Conservation (phyloP, 2,888 invertebrate species). For the Blera fallax region DNA sequence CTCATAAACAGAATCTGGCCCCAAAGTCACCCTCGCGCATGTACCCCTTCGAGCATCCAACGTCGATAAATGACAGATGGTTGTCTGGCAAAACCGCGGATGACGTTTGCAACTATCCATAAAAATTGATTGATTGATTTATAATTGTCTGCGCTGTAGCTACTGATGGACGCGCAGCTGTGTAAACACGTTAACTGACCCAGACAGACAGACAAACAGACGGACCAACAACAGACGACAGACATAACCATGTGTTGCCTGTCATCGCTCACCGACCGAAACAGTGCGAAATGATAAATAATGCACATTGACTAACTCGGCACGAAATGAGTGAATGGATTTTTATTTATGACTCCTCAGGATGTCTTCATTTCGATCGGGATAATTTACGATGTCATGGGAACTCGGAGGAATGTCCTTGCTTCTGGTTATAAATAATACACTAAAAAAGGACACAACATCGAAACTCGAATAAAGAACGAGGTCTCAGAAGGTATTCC, state of each 20-base stretch:
- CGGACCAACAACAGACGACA: constrained; percentile 15
- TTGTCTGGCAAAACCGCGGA: constrained; percentile 51
- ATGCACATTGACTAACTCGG: constrained; percentile 56
- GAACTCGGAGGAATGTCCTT: constrained; percentile 55
- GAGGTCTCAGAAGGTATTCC: not conserved
- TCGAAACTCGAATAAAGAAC: constrained; percentile 11
- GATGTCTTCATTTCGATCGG: constrained; percentile 60
- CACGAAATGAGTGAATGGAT: constrained; percentile 57
- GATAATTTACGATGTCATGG: constrained; percentile 49
- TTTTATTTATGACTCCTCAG: constrained; percentile 57
- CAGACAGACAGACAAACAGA: constrained; percentile 54
- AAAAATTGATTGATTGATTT: constrained; percentile 68
- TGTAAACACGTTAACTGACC: constrained; percentile 21
- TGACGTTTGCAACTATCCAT: constrained; percentile 31
- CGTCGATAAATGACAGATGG: constrained; percentile 58
- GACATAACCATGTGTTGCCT: constrained; percentile 40
- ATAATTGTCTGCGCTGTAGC: constrained; percentile 60
- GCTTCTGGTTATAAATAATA: constrained; percentile 55
- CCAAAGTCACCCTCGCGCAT: not conserved
- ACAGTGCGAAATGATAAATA: constrained; percentile 62
- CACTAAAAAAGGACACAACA: not conserved
- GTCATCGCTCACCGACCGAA: constrained; percentile 28
- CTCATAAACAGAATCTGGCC: constrained; percentile 23
- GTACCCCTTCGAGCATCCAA: constrained; percentile 24
- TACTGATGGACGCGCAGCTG: constrained; percentile 45